Conservation (phyloP, 2,113 vertebrate species). For the Scophthalmus maximus region DNA sequence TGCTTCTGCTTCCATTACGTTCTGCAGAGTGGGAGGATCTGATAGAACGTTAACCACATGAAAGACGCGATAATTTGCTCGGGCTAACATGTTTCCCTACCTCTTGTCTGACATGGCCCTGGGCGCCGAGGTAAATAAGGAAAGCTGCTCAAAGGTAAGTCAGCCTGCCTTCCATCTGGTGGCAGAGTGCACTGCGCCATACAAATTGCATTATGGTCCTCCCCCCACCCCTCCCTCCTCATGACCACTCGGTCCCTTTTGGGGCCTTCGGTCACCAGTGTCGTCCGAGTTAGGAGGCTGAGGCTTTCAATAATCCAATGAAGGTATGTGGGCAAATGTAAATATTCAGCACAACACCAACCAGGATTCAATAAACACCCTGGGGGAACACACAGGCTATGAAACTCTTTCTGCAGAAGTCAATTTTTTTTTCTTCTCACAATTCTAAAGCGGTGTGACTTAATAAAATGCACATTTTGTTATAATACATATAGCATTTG, state of each 20-base stretch:
- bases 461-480: constrained; percentile 20
- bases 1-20: constrained; percentile 74
- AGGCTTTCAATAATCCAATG: constrained; percentile 70
- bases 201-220: constrained; percentile 67
- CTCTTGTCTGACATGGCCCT: constrained; percentile 73
- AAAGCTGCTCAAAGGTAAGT: constrained; percentile 70
- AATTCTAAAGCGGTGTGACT: constrained; percentile 6
- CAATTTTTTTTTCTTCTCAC: not conserved
- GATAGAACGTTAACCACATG: constrained; percentile 72
- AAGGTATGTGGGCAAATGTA: constrained; percentile 64
- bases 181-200: constrained; percentile 52
- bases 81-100: constrained; percentile 65
- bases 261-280: constrained; percentile 58
- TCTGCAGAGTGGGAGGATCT: constrained; percentile 74
- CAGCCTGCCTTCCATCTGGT: constrained; percentile 64
- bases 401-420: constrained; percentile 42
- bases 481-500: not conserved
- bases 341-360: constrained; percentile 69
- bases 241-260: constrained; percentile 28
- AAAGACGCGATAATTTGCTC: constrained; percentile 74
- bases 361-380: constrained; percentile 63
- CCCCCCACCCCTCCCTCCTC: constrained; percentile 30
- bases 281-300: constrained; percentile 48
- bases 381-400: constrained; percentile 28
- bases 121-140: constrained; percentile 74